Percentiles rank a stretch among this genome's conserved stretches.
phyloP scores from a whole-genome alignment of 2,113 vertebrate species.

The Aix galericulata region DNA sequence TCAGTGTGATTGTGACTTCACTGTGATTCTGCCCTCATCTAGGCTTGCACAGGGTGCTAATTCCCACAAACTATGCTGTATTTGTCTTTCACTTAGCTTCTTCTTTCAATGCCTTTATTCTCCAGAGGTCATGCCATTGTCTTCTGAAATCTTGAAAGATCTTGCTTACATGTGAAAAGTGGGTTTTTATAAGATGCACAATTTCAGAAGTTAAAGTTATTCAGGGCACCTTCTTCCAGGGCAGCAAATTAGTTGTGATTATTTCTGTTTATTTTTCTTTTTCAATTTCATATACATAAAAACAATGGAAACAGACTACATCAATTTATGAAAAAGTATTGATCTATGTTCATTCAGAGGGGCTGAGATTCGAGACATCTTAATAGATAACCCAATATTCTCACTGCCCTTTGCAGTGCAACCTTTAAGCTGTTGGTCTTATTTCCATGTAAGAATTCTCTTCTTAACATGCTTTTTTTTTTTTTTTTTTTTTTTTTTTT shows the following conservation, averaged over 20 bases:
- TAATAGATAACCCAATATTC: background rate
- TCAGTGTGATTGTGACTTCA: background rate
- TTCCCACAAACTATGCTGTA: conserved; percentile 39
- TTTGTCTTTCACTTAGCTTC: conserved; percentile 54
- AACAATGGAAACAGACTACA: background rate
- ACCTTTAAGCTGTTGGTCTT: background rate
- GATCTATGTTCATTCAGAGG: background rate
- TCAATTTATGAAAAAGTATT: background rate
- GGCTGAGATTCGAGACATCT: background rate
- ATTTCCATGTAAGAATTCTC: background rate
- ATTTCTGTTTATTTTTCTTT: background rate
- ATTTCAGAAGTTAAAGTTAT: conserved; percentile 46
- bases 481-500: background rate
- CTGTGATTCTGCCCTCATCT: background rate
- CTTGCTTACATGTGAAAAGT: conserved; percentile 62
- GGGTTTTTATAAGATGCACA: conserved; percentile 16
- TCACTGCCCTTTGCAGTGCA: background rate
- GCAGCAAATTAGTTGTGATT: background rate
- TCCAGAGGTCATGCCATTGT: conserved; percentile 59
- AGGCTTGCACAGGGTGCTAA: conserved; percentile 33
- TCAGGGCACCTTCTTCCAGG: conserved; percentile 14
- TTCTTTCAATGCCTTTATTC: conserved; percentile 67
- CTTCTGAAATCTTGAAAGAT: conserved; percentile 68
- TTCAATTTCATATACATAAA: background rate
- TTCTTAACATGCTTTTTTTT: background rate